Evolutionary conservation across 2,113 vertebrate species (phyloP), one percentile per base, ranked within the genome.

Genomic region (Rhizomys pruinosus): DNA sequence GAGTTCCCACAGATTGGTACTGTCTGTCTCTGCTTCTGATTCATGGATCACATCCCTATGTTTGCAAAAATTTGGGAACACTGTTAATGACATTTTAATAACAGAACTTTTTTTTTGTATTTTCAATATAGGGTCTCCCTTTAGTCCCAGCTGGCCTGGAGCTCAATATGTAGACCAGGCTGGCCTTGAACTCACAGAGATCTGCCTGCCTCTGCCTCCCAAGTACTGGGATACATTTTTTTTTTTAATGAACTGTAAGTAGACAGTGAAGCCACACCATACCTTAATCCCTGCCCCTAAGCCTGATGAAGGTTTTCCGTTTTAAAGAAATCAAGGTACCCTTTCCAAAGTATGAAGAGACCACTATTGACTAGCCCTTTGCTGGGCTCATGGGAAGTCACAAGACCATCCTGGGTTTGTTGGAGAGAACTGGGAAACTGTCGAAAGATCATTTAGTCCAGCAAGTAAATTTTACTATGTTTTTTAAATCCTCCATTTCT

Each of bases 21-120:
- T 52, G 27, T 59, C 34, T 92, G 85, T 69, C 79, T 69, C 22
- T 90, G 81, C 15, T 93, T 96, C 72, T 84, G n/a, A 76, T 81
- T 84, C 52, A 44, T 2, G 44, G 34, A 72, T 93, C 7, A 4
- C 77, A 55, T 76, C 17, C 25, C 72, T 69, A 15, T 29, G 77
- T 93, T 90, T 68, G 64, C 37, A 74, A 57, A 94, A 90, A 19
- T 47, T 88, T 85, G n/a, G 37, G 29, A 88, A 88, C 34, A 86
- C 7, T 78, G 23, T 76, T 95, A 90, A 88, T 11, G 34, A 57
- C 72, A 90, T 42, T 87, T 94, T 66, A 90, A 29, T 77, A 66
- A 73, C 84, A 69, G 22, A 52, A 87, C 9, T 71, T 78, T 94
- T 81, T 39, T 64, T 22, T n/a, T n/a, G n/a, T n/a, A n/a, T n/a